Conservation (phyloP, 2,113 vertebrate species). For the Thryonomys swinderianus region DNA sequence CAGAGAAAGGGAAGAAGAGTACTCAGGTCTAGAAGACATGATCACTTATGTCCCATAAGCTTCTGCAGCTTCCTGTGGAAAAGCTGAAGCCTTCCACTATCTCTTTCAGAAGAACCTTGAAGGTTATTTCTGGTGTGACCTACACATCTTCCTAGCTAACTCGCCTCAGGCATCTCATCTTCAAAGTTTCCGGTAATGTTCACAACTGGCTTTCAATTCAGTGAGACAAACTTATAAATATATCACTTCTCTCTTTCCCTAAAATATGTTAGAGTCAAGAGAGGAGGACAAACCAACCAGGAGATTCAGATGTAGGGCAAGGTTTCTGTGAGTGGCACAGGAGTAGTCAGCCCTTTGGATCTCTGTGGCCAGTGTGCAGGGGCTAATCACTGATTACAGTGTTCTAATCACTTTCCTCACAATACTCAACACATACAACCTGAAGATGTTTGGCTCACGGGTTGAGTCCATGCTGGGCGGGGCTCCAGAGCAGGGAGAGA, state of each 20-base stretch:
- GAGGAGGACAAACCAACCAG: conserved; percentile 74
- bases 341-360: conserved; percentile 1
- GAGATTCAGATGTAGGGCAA: conserved; percentile 76
- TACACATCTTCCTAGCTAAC: conserved; percentile 79
- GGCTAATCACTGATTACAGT: too few species aligned
- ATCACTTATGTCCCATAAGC: not conserved
- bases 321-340: conserved; percentile 58
- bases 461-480: not conserved
- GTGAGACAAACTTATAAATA: conserved; percentile 74
- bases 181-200: conserved; percentile 81
- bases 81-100: accelerated
- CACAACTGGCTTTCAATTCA: conserved; percentile 83
- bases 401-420: not conserved
- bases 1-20: not conserved
- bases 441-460: not conserved
- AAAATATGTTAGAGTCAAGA: conserved; percentile 67
- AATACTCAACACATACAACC: not conserved
- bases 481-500: not conserved
- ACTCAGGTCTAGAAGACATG: not conserved
- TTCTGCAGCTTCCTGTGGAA: conserved; percentile 1
- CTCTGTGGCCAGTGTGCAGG: not conserved
- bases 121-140: conserved; percentile 74
- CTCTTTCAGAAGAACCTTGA: conserved; percentile 70
- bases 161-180: conserved; percentile 79
- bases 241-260: conserved; percentile 51